Evolutionary conservation across 2,797 vertebrate species (phyloP).

Genomic region (Arnoldichthys spilopterus): DNA sequence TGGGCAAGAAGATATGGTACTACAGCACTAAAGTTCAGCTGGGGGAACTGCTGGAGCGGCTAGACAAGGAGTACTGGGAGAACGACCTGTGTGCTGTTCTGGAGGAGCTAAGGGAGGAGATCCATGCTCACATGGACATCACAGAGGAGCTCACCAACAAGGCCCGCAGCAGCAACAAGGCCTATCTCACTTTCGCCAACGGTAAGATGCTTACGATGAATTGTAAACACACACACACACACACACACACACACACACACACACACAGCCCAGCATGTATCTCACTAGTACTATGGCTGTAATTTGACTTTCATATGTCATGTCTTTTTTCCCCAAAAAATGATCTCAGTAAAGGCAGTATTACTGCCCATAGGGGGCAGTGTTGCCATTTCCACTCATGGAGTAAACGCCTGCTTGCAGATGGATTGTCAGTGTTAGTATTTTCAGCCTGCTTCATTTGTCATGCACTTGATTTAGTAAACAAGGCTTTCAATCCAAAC

Average conservation of each 20-base stretch:
- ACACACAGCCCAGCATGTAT: too few relatives aligned
- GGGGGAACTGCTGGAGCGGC: constrained; percentile 84
- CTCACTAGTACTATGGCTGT: too few relatives aligned
- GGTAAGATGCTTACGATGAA: constrained; percentile 74
- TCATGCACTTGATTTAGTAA: not conserved
- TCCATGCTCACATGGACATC: constrained; percentile 93
- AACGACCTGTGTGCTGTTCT: constrained; percentile 87
- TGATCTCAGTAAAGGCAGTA: not conserved
- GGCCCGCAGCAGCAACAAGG: constrained; percentile 91
- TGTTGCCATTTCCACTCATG: not conserved
- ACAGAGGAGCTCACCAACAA: constrained; percentile 96
- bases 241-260: too few relatives aligned
- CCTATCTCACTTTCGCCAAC: constrained; percentile 90
- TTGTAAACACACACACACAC: not conserved
- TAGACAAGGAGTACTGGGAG: constrained; percentile 96
- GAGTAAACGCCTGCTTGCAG: not conserved
- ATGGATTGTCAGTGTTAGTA: not conserved
- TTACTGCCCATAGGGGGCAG: not conserved
- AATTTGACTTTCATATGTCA: too few relatives aligned
- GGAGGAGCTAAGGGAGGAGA: constrained; percentile 92
- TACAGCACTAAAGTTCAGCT: constrained; percentile 94
- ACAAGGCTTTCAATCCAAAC: not conserved
- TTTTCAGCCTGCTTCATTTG: not conserved
- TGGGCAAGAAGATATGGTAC: constrained; percentile 95
- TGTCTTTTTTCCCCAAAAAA: too few relatives aligned